phyloP scores from a whole-genome alignment of 2,888 invertebrate genomes.

The Rhodophaea formosa region DNA sequence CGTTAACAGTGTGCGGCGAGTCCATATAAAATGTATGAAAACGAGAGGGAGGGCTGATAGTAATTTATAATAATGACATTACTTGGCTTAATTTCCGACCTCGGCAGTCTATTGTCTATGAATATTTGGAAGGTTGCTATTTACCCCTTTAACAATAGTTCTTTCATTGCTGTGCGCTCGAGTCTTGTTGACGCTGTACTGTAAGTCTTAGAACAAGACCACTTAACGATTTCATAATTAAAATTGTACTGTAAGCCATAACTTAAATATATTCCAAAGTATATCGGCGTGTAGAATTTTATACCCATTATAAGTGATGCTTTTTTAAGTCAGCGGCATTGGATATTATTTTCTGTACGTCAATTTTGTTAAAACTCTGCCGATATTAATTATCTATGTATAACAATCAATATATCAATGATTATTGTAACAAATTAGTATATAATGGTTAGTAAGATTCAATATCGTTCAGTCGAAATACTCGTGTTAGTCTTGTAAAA shows the following conservation, averaged over 20 bases:
- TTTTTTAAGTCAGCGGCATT: neutral
- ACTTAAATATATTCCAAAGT: neutral
- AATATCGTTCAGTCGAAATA: slow-evolving; percentile 1
- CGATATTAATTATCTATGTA: slow-evolving; percentile 8
- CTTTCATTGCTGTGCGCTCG: slow-evolving; percentile 35
- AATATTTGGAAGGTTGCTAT: slow-evolving; percentile 23
- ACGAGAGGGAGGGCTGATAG: too few relatives aligned
- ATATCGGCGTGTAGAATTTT: neutral
- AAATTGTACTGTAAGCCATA: neutral
- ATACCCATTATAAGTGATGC: neutral
- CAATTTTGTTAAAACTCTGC: neutral
- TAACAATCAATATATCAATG: slow-evolving; percentile 16
- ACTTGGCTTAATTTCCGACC: too few relatives aligned
- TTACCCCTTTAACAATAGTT: slow-evolving; percentile 44
- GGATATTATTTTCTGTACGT: neutral
- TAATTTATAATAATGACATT: too few relatives aligned
- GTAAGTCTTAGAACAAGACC: slow-evolving; percentile 30
- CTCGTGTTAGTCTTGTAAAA: neutral
- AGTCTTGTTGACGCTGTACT: slow-evolving; percentile 36
- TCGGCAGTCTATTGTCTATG: neutral
- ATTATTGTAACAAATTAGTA: slow-evolving; percentile 3
- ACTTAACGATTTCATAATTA: slow-evolving; percentile 8
- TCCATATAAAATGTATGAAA: too few relatives aligned
- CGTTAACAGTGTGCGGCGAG: too few relatives aligned
- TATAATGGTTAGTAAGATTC: neutral